Conservation (phyloP, 23 tunicate species). For the Aplidium turbinatum region DNA sequence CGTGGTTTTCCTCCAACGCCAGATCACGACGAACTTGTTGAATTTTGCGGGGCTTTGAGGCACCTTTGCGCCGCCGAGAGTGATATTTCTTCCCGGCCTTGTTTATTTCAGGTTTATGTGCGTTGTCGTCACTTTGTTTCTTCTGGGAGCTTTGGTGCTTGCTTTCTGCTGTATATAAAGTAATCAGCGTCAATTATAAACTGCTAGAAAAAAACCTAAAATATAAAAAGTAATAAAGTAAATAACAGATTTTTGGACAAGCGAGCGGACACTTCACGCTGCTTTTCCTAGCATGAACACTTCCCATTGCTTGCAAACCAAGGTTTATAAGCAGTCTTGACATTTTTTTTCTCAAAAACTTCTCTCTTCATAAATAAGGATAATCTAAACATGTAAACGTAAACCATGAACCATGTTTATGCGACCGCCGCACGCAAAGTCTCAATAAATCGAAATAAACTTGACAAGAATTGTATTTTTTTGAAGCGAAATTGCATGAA, state of each 20-base stretch:
- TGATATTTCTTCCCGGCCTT: conserved; percentile 34
- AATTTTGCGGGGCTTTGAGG: conserved; percentile 61
- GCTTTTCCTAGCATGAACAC: too few relatives aligned
- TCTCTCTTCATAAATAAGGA: background rate
- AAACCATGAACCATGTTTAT: background rate
- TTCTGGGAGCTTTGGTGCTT: background rate
- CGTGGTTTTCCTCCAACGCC: background rate
- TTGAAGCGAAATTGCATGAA: too few relatives aligned
- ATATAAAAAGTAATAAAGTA: too few relatives aligned
- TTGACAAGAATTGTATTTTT: too few relatives aligned
- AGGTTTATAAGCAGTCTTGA: background rate
- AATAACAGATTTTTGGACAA: too few relatives aligned
- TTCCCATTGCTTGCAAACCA: too few relatives aligned
- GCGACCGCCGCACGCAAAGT: background rate
- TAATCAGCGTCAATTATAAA: too few relatives aligned
- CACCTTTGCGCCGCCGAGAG: conserved; percentile 64
- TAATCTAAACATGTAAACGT: background rate
- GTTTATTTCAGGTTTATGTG: background rate
- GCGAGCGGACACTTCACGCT: too few relatives aligned
- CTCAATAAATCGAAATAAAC: too few relatives aligned
- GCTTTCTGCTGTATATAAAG: conserved; percentile 12
- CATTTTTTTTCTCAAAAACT: background rate
- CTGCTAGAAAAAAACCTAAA: too few relatives aligned
- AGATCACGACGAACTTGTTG: conserved; percentile 9
- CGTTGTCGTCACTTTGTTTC: background rate